These are phyloP conservation scores for Oncopeltus fasciatus DNA, from an alignment of 1,140 invertebrate species.

Conservation along the genomic window DNA sequence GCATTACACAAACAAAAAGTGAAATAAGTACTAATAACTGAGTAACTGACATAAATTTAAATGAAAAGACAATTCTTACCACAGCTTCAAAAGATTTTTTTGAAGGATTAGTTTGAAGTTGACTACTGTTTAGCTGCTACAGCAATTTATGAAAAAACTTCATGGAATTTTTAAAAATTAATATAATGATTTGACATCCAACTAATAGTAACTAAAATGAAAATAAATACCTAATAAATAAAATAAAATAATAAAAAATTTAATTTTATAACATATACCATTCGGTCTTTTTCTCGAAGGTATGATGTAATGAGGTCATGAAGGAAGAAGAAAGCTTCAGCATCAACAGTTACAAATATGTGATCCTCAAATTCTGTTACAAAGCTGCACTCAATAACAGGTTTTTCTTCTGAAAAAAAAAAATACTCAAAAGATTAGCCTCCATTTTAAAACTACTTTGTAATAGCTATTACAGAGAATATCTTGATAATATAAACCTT, in stretches of 20 bases:
- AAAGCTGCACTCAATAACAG: constrained; percentile 87
- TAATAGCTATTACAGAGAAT: too few relatives aligned
- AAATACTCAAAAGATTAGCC: too few relatives aligned
- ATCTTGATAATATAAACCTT: too few relatives aligned
- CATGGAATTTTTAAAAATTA: not conserved
- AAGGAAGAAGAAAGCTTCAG: constrained; percentile 92
- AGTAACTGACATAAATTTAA: too few relatives aligned
- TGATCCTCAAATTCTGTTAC: constrained; percentile 97
- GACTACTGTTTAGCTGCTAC: too few relatives aligned
- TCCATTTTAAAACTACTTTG: too few relatives aligned
- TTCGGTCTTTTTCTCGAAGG: constrained; percentile 76
- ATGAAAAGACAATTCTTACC: too few relatives aligned
- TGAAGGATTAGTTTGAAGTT: too few relatives aligned
- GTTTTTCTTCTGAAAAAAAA: constrained; percentile 53
- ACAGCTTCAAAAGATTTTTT: too few relatives aligned
- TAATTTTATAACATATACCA: constrained; percentile 46
- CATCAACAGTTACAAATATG: constrained; percentile 94
- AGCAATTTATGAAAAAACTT: too few relatives aligned
- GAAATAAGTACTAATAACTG: too few relatives aligned
- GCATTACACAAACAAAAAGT: too few relatives aligned
- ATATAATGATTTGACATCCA: not conserved
- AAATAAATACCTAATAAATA: not conserved
- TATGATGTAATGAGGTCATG: constrained; percentile 94
- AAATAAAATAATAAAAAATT: not conserved
- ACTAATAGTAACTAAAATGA: not conserved